Evolutionary conservation across 2,113 vertebrate genomes (phyloP), one percentile per base, ranked within the genome.

Genomic region (Nothocercus julius): DNA sequence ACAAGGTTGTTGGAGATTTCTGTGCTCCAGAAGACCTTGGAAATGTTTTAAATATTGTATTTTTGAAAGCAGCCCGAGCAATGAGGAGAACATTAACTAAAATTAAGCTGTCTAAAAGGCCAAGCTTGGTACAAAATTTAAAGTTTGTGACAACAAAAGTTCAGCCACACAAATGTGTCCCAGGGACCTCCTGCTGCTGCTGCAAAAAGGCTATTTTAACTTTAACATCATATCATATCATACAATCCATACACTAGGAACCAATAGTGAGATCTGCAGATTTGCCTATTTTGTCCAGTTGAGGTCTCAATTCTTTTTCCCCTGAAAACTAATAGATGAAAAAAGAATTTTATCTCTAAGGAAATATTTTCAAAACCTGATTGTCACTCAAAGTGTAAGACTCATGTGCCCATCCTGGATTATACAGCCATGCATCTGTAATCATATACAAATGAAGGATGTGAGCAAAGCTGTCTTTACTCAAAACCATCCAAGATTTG

Each of bases 351-450:
- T 62, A 36, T 32, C 38, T 56, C 61, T 34, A 62, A 69, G 42
- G 42, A 85, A 88, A 61, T 30, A 28, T 47, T 51, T 86, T 83
- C 30, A 66, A 24, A 42, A 34, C 14, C 9, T 68, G 38, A 49
- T 76, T 42, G 44, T 72, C 1, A 6, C 10, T 73, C 18, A 21
- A 67, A 14, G 8, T 75, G 3, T 32, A 72, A 86, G 18, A 56
- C 7, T 72, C 58, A 62, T 2, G 10, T 30, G 9, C 7, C 18
- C 25, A 53, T 40, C 47, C 18, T 53, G 49, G 45, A 78, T 77
- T 56, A 47, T 56, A 28, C n/a, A 89, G 61, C n/a, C 22, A 42
- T 0, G 6, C 5, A 56, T 9, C 40, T 0, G 1, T 11, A 64
- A 18, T 36, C 54, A 63, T 3, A 30, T 40, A 72, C 17, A 36